Conservation (phyloP, 2,113 vertebrate species). For the Pygoscelis adeliae region DNA sequence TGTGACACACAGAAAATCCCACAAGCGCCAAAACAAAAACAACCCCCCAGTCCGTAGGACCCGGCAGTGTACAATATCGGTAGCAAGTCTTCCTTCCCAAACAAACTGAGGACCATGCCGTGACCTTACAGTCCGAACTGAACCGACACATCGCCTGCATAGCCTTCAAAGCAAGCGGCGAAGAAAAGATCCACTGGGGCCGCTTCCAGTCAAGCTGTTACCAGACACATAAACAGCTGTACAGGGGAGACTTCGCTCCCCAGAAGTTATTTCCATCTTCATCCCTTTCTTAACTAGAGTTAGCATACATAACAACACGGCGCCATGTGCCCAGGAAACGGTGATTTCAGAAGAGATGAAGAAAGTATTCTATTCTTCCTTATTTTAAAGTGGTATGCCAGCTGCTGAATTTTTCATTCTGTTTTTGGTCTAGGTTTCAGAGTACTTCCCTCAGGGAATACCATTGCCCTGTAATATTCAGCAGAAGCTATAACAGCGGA, state of each 20-base stretch:
- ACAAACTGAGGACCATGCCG: background rate
- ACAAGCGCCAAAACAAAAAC: background rate
- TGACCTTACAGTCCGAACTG: background rate
- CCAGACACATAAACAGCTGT: background rate
- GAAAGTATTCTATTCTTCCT: background rate
- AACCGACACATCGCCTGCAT: no score
- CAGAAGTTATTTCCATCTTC: background rate
- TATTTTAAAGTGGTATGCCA: background rate
- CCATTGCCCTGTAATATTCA: background rate
- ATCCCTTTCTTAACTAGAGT: background rate
- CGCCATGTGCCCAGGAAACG: background rate
- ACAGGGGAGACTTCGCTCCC: accelerated
- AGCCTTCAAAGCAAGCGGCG: background rate
- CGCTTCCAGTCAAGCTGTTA: background rate
- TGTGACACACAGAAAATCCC: background rate
- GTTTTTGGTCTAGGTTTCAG: slow-evolving; percentile 12
- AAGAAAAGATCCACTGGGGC: background rate
- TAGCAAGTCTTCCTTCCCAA: background rate
- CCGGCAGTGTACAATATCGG: background rate
- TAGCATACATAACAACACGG: accelerated
- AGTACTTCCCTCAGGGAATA: background rate
- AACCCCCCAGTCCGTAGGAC: background rate
- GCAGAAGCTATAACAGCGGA: background rate
- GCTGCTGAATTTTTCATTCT: background rate
- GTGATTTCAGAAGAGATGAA: background rate